Conservation (phyloP, 2,797 vertebrate species). For the Remorina albescens region DNA sequence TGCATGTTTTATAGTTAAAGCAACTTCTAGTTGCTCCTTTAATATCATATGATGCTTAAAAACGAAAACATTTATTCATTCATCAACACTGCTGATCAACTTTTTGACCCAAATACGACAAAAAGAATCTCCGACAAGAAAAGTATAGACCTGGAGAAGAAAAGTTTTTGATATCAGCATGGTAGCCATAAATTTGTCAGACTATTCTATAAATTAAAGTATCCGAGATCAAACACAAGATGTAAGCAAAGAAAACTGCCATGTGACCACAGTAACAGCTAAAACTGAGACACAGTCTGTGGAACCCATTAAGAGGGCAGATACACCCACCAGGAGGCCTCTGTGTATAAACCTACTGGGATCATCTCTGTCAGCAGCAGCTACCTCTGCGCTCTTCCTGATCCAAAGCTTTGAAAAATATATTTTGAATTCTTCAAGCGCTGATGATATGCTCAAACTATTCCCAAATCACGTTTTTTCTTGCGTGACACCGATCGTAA, state of each 20-base stretch:
- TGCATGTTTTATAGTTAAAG: conserved; percentile 8
- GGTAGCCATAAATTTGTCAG: conserved; percentile 5
- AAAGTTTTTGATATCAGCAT: conserved; percentile 25
- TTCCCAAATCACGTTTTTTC: neutral
- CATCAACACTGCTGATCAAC: neutral
- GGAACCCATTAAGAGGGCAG: conserved; percentile 1
- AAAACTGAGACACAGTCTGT: conserved; percentile 10
- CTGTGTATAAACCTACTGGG: conserved; percentile 1
- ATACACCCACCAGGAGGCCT: conserved; percentile 20
- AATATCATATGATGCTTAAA: neutral
- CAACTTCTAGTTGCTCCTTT: neutral
- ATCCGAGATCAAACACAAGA: conserved; percentile 23
- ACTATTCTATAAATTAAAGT: conserved; percentile 4
- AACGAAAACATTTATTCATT: conserved; percentile 2
- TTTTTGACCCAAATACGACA: conserved; percentile 11
- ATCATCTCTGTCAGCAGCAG: neutral
- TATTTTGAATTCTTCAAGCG: neutral
- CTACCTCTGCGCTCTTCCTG: neutral
- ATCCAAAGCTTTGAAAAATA: neutral
- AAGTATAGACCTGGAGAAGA: neutral
- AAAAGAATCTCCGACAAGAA: neutral
- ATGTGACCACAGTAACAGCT: neutral
- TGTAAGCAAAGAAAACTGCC: conserved; percentile 11
- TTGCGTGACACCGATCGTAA: neutral
- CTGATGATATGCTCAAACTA: neutral